Conservation (phyloP, 2,797 vertebrate genomes). For the Coreius guichenoti region DNA sequence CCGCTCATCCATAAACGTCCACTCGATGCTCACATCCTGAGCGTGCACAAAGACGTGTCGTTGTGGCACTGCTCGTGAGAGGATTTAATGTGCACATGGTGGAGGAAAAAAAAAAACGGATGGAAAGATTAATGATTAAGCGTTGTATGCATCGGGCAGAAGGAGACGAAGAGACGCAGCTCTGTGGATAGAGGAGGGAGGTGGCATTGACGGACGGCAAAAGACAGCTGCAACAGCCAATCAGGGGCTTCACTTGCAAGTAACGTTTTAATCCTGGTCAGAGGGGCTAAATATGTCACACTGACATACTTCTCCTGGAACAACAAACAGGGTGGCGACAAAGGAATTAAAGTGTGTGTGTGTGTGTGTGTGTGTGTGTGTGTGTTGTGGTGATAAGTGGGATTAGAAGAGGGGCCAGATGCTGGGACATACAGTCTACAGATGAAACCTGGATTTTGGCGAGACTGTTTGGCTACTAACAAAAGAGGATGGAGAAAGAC, state of each 20-base stretch:
- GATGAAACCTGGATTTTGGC: slow-evolving; percentile 75
- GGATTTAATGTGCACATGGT: neutral
- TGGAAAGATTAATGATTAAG: slow-evolving; percentile 63
- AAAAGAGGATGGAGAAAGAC: neutral
- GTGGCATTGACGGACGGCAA: slow-evolving; percentile 30
- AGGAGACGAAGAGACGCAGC: neutral
- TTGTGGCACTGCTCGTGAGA: slow-evolving; percentile 2
- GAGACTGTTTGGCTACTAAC: slow-evolving; percentile 18
- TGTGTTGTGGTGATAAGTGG: slow-evolving; percentile 69
- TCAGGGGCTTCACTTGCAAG: slow-evolving; percentile 1
- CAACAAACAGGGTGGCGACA: slow-evolving; percentile 38
- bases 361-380: slow-evolving; percentile 58
- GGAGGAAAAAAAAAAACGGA: neutral
- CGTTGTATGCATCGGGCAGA: slow-evolving; percentile 42
- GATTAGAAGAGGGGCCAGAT: slow-evolving; percentile 81
- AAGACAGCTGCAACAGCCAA: slow-evolving; percentile 22
- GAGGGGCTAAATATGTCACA: slow-evolving; percentile 51
- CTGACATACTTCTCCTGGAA: slow-evolving; percentile 48
- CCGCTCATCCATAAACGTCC: neutral
- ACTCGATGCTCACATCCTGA: slow-evolving; percentile 33
- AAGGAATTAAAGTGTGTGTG: slow-evolving; percentile 37
- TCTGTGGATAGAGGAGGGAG: slow-evolving; percentile 28
- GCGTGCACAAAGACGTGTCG: slow-evolving; percentile 35
- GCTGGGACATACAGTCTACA: slow-evolving; percentile 77
- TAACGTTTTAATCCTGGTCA: slow-evolving; percentile 48